Evolutionary conservation across 1,140 invertebrate species (phyloP).

Genomic region (Marisa cornuarietis): DNA sequence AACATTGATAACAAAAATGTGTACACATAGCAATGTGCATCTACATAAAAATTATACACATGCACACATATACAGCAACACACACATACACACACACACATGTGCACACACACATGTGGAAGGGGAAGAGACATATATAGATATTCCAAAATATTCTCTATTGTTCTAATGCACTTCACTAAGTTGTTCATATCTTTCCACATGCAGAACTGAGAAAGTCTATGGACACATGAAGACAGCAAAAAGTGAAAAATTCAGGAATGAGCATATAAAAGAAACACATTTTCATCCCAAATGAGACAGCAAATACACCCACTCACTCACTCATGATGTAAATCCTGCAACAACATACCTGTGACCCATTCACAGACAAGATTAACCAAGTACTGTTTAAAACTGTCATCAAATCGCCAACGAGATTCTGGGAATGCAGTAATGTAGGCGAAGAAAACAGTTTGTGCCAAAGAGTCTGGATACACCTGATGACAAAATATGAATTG

Average conservation of each 20-base stretch:
- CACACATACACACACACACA: no score
- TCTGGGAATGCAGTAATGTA: constrained; percentile 61
- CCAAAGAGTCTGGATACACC: constrained; percentile 60
- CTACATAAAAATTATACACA: background rate
- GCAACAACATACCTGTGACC: constrained; percentile 51
- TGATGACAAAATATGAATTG: constrained; percentile 26
- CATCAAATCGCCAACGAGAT: constrained; percentile 54
- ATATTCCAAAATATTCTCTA: no score
- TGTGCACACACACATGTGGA: no score
- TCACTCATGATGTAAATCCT: background rate
- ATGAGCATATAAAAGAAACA: no score
- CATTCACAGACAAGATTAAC: constrained; percentile 55
- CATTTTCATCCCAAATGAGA: no score
- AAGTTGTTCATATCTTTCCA: no score
- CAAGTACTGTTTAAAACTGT: constrained; percentile 58
- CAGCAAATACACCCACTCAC: no score
- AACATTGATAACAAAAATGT: background rate
- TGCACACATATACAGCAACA: background rate
- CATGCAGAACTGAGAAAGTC: no score
- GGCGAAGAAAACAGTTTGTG: constrained; percentile 57
- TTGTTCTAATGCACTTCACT: no score
- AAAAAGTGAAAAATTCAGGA: no score
- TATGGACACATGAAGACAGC: no score
- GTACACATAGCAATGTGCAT: background rate
- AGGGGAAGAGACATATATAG: no score